These are phyloP conservation scores for Seladonia tumulorum DNA, from an alignment of 2,888 invertebrate species.

Conservation along the genomic window DNA sequence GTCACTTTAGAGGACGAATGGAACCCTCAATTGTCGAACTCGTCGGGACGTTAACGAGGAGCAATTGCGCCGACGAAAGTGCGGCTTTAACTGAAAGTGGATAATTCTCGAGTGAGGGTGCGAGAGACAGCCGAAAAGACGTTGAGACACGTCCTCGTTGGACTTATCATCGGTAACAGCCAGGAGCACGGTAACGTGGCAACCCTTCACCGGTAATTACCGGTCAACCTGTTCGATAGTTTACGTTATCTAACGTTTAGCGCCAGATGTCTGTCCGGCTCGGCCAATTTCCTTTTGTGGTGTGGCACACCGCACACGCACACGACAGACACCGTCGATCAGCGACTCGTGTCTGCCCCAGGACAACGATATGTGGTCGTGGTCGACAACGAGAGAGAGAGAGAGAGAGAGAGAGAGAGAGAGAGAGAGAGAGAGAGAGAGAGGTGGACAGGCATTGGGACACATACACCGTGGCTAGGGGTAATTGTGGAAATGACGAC, in stretches of 20 bases:
- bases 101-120: neutral
- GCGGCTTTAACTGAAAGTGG: neutral
- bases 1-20: neutral
- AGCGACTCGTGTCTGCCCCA: neutral
- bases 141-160: constrained; percentile 31
- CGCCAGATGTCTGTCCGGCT: constrained; percentile 77
- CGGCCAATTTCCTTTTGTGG: constrained; percentile 72
- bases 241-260: constrained; percentile 80
- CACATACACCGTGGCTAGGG: constrained; percentile 65
- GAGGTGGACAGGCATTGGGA: constrained; percentile 63
- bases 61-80: neutral
- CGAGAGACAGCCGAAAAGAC: constrained; percentile 8
- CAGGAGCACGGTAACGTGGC: constrained; percentile 27
- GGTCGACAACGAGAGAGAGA: constrained; percentile 39
- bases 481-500: constrained; percentile 80
- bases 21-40: neutral
- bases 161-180: constrained; percentile 68
- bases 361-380: constrained; percentile 38
- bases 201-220: constrained; percentile 70
- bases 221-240: constrained; percentile 79
- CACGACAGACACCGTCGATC: constrained; percentile 36
- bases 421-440: neutral
- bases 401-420: too few species aligned
- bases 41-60: neutral
- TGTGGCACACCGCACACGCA: constrained; percentile 17